Base-by-base conservation (phyloP, 1,140 invertebrate species). In the Euura saliciscinereae region DNA sequence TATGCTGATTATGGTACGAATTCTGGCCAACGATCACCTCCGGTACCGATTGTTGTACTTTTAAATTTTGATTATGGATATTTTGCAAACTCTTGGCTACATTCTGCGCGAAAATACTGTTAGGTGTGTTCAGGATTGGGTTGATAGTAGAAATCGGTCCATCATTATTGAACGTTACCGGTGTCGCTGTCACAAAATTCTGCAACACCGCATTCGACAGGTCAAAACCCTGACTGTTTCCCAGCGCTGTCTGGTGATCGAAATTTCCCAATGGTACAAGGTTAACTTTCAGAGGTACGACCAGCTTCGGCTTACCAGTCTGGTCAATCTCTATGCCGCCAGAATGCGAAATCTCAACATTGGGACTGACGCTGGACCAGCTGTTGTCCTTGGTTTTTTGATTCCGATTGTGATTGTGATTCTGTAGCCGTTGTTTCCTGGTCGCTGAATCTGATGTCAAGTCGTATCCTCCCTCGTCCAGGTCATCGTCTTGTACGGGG, bases 1-100 rank as follows among this genome's bases (percentile, higher is more conserved):
- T 75, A 43, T 85, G 85, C 0, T 84, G 81, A 72, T 76, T 84
- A 4, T 83, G 81, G 11, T 79, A 82, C 4, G 74, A 78, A 51
- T 77, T 86, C 65, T 86, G 84, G 3, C 86, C 86, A 2, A 87
- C 80, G 6, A 88, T 84, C 2, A 87, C 71, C n/a, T 88, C 86
- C 0, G 85, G 78, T 4, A 80, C 28, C 1, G 82, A 46, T 6
- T 79, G 81, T 4, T 81, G 71, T 44, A 81, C 65, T 43, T 65
- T 74, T 44, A 77, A 4, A 43, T 71, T 73, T 4, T 28, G 11
- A 44, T 76, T 78, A 0, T 77, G 78, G 43, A 67, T 71, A 45
- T 69, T 77, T 71, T 73, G 68, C 6, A 66, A 5, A 44, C 42
- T 46, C 13, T 69, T 45, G 8, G 11, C 42, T 10, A 28, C 2